Evolutionary conservation across 2,113 vertebrate species (phyloP), one percentile per base, ranked within the genome.

Genomic region (Tapirus terrestris): DNA sequence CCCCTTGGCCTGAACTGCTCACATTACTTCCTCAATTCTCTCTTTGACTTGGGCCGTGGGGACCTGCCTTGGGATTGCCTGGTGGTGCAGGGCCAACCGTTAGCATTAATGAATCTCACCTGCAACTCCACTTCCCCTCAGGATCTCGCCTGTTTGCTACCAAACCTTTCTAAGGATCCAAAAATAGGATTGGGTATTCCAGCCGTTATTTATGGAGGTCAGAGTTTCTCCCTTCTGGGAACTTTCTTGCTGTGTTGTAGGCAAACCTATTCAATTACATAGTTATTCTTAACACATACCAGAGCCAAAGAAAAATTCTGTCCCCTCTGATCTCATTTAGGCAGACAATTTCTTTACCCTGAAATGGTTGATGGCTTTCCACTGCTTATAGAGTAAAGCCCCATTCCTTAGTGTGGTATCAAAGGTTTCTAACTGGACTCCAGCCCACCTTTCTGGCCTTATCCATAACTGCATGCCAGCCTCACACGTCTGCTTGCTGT

Each of bases 221-320:
- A 83, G 90, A 86, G 48, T 94, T 89, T 82, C 90, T 95, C 27
- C 39, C 63, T 93, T 14, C 3, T n/a, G 86, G 53, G 48, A 82
- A 68, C 4, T 79, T 95, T 53, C 48, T 97, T 77, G 36, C 25
- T 88, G 29, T 77, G 43, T 33, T 94, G 14, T 51, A 53, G 36
- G 53, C 12, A 94, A 77, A 88, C 33, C 27, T 29, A 61, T 91
- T 97, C 72, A 93, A 63, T 89, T 85, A 17, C 31, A 88, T 18
- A 61, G 70, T 76, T 93, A 79, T 68, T 94, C 48, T 81, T 96
- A 93, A 96, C 67, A 89, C 21, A 68, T 39, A 77, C 33, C 31
- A 91, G 82, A 96, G 53, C 51, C 63, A 77, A 67, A 84, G 58
- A 90, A 96, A 90, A 70, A n/a, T 33, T 85, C 33, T 76, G 21